Conservation (phyloP, 2,888 invertebrate species). For the Plagodis dolabraria region DNA sequence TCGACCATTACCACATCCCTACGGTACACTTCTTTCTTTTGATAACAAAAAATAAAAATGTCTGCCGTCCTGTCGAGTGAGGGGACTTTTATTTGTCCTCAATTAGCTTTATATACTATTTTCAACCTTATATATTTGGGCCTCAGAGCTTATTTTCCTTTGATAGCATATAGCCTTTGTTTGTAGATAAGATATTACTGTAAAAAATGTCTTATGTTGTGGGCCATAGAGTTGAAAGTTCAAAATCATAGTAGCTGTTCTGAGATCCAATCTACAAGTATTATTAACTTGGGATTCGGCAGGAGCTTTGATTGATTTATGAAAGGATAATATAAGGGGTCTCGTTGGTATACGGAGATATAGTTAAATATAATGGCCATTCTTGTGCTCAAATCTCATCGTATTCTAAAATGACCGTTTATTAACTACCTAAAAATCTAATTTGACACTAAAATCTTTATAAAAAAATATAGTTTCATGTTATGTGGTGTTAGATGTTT, state of each 20-base stretch:
- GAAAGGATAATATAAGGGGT: conserved; percentile 36
- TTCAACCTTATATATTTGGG: conserved; percentile 26
- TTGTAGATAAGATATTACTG: neutral
- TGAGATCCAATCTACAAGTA: conserved; percentile 16
- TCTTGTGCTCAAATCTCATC: neutral
- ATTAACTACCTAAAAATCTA: no score
- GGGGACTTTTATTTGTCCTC: conserved; percentile 22
- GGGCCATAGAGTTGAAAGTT: neutral
- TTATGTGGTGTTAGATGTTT: no score
- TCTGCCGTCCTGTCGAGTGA: conserved; percentile 54
- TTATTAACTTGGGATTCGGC: conserved; percentile 16
- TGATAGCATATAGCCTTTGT: conserved; percentile 35
- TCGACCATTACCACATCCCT: conserved; percentile 26
- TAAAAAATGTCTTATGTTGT: conserved; percentile 1
- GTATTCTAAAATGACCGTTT: neutral
- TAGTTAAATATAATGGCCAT: conserved; percentile 1
- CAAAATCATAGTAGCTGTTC: neutral
- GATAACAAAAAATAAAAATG: conserved; percentile 68
- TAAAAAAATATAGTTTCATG: no score
- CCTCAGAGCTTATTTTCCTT: conserved; percentile 48
- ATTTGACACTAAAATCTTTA: no score
- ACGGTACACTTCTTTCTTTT: conserved; percentile 40
- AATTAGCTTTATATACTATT: conserved; percentile 16
- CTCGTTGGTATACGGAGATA: conserved; percentile 4
- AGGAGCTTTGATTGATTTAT: conserved; percentile 44